Conservation (phyloP, 2,888 invertebrate genomes). For the Drosophila planitibia region DNA sequence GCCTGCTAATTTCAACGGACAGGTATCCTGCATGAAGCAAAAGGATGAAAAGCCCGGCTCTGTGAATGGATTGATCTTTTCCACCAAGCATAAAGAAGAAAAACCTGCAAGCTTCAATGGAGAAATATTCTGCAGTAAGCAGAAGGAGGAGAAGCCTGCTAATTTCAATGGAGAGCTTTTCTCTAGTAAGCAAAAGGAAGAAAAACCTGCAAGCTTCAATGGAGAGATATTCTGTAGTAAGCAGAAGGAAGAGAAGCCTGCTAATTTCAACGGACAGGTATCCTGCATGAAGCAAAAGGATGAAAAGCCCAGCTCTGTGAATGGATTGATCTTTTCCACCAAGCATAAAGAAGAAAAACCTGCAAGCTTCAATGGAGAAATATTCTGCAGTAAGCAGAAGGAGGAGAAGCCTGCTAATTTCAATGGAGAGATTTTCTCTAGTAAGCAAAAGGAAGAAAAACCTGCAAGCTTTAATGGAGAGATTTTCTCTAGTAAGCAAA, state of each 20-base stretch:
- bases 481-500: too few species aligned
- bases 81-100: not conserved
- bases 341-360: slow-evolving; percentile 1
- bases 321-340: not conserved
- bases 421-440: not conserved
- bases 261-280: not conserved
- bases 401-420: not conserved
- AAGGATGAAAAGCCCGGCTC: not conserved
- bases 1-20: not conserved
- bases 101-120: not conserved
- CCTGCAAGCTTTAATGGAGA: not conserved
- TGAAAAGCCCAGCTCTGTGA: not conserved
- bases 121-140: not conserved
- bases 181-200: not conserved
- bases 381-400: too few species aligned
- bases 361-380: not conserved
- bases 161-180: not conserved
- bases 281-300: not conserved
- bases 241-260: not conserved
- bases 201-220: not conserved
- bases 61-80: not conserved
- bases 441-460: not conserved
- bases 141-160: not conserved
- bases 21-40: not conserved
- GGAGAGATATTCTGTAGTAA: not conserved